Conservation (phyloP, 2,113 vertebrate species). For the Typhlomys cinereus region DNA sequence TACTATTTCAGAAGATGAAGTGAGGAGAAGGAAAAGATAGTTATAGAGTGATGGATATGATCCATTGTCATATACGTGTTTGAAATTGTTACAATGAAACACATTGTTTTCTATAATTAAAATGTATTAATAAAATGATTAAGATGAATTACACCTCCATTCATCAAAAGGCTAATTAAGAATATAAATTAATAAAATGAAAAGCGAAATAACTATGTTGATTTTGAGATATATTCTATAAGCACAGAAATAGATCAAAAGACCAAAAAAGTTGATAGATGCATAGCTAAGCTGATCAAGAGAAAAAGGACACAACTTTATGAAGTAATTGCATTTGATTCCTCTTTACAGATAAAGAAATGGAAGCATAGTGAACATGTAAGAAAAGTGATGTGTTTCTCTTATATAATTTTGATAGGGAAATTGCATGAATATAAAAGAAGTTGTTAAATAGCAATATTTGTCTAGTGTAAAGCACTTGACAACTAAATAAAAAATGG, state of each 20-base stretch:
- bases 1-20: too few species aligned
- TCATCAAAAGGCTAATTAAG: conserved; percentile 14
- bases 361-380: not conserved
- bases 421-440: conserved; percentile 7
- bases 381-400: not conserved
- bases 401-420: not conserved
- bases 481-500: too few species aligned
- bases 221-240: not conserved
- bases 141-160: not conserved
- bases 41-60: too few species aligned
- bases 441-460: conserved; percentile 17
- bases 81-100: too few species aligned
- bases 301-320: not conserved
- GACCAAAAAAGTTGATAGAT: not conserved
- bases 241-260: not conserved
- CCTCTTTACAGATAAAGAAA: not conserved
- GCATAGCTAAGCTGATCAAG: not conserved
- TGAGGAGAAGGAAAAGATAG: too few species aligned
- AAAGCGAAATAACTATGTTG: not conserved
- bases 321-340: not conserved
- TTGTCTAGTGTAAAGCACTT: not conserved
- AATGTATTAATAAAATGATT: too few species aligned
- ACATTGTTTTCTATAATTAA: too few species aligned
- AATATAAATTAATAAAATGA: not conserved
- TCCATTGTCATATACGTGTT: too few species aligned